A percentile compares a stretch with the other conserved stretches of the same genome.
phyloP scores from a whole-genome alignment of 2,797 vertebrate genomes.

The Rhabdomys pumilio region DNA sequence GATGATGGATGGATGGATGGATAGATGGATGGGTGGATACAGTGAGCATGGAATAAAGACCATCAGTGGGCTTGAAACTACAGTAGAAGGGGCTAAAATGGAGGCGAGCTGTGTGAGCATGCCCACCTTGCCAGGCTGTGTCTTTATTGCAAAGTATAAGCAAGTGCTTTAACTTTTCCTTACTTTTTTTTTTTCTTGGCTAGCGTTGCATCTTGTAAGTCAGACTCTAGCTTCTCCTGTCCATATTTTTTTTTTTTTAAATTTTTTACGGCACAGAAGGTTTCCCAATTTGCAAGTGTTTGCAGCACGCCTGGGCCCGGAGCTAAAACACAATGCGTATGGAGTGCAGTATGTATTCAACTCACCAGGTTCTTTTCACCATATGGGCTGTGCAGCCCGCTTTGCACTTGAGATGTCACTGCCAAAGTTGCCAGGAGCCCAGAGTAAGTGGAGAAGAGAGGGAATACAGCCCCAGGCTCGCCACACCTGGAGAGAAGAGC shows the following conservation, averaged over 20 bases:
- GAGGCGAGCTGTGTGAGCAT: neutral
- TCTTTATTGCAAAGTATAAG: slow-evolving; percentile 76
- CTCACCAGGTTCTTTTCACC: slow-evolving; percentile 89
- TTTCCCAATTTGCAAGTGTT: slow-evolving; percentile 91
- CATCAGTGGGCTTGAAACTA: neutral
- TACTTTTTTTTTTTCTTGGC: slow-evolving; percentile 77
- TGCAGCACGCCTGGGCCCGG: slow-evolving; percentile 90
- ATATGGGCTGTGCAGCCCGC: slow-evolving; percentile 90
- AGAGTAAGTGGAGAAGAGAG: slow-evolving; percentile 87
- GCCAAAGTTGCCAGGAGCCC: slow-evolving; percentile 90
- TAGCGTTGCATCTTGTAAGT: slow-evolving; percentile 79
- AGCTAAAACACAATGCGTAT: slow-evolving; percentile 92
- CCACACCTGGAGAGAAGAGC: slow-evolving; percentile 76
- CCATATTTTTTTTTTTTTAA: slow-evolving; percentile 82
- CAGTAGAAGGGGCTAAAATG: neutral
- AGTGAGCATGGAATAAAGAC: neutral
- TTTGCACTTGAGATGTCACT: slow-evolving; percentile 88
- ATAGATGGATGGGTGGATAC: neutral
- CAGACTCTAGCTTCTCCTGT: slow-evolving; percentile 88
- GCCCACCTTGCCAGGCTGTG: slow-evolving; percentile 70
- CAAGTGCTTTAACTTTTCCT: slow-evolving; percentile 78
- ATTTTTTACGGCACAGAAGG: slow-evolving; percentile 90
- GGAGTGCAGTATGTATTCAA: slow-evolving; percentile 90
- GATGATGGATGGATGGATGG: neutral
- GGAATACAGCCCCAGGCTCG: slow-evolving; percentile 45